A percentile compares a stretch with the other conserved stretches of the same genome.
phyloP scores from a whole-genome alignment of 2,113 vertebrate genomes.

The Lota lota region DNA sequence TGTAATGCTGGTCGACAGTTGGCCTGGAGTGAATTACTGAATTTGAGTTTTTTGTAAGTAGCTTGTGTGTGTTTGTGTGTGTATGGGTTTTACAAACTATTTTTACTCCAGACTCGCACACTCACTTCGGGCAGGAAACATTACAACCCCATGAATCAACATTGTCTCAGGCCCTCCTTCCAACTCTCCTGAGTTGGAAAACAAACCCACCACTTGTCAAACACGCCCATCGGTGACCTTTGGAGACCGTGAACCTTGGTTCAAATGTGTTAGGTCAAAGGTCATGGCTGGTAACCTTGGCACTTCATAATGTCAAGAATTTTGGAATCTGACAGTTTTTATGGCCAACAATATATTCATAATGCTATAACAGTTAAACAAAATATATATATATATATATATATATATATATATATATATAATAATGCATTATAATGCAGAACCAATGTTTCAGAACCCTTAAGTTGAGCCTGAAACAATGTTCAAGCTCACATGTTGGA shows the following conservation, averaged over 20 bases:
- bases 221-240: constrained; percentile 45
- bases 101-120: constrained; percentile 60
- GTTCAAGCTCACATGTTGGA: too few relatives aligned
- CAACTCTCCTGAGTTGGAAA: constrained; percentile 44
- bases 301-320: constrained; percentile 38
- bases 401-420: too few relatives aligned
- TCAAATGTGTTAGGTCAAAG: constrained; percentile 50
- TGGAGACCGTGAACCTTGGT: constrained; percentile 29
- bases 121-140: constrained; percentile 58
- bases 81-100: constrained; percentile 52
- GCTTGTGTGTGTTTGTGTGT: constrained; percentile 21
- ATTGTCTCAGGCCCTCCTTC: constrained; percentile 2
- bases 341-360: too few relatives aligned
- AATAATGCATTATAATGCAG: too few relatives aligned
- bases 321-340: too few relatives aligned
- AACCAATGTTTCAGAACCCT: too few relatives aligned
- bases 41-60: constrained; percentile 28
- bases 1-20: constrained; percentile 51
- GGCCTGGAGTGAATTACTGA: constrained; percentile 49
- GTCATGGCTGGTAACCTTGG: constrained; percentile 29
- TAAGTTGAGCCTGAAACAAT: too few relatives aligned
- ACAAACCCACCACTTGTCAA: constrained; percentile 45
- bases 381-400: too few relatives aligned
- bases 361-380: too few relatives aligned
- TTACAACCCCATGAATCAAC: constrained; percentile 57